A percentile compares a stretch with the other conserved stretches of the same genome.
Conservation (phyloP, 2,888 invertebrate species). For the Diadromus collaris region DNA sequence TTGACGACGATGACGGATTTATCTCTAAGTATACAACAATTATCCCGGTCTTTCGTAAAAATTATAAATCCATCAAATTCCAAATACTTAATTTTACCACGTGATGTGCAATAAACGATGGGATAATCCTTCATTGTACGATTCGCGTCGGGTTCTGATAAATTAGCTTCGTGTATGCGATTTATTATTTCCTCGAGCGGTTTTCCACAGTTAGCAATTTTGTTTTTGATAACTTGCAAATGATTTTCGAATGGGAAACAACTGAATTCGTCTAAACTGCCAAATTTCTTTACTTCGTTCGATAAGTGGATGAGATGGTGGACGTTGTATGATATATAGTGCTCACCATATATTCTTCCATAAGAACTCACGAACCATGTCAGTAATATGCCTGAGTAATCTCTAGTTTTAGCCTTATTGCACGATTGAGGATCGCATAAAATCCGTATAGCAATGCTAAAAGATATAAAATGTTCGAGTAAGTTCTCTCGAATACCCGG, state of each 20-base stretch:
- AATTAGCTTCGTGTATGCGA: slow-evolving; percentile 46
- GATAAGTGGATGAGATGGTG: slow-evolving; percentile 50
- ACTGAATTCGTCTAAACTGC: slow-evolving; percentile 54
- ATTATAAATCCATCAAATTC: slow-evolving; percentile 5
- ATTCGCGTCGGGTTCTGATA: slow-evolving; percentile 10
- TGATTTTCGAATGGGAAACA: slow-evolving; percentile 55
- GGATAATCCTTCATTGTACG: slow-evolving; percentile 25
- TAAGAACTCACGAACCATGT: slow-evolving; percentile 62
- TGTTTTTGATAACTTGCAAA: slow-evolving; percentile 49
- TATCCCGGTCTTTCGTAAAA: slow-evolving; percentile 13
- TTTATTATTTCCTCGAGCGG: slow-evolving; percentile 63
- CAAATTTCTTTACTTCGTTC: slow-evolving; percentile 49
- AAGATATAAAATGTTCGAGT: slow-evolving; percentile 64
- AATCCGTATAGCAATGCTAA: slow-evolving; percentile 63
- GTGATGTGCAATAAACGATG: slow-evolving; percentile 25
- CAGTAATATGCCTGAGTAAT: slow-evolving; percentile 61
- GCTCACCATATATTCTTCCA: slow-evolving; percentile 60
- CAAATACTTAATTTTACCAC: slow-evolving; percentile 17
- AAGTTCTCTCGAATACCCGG: slow-evolving; percentile 47
- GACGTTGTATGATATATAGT: slow-evolving; percentile 46
- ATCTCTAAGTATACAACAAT: slow-evolving; percentile 20
- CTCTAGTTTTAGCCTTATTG: slow-evolving; percentile 39
- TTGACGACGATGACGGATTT: slow-evolving; percentile 15
- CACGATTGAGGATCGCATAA: slow-evolving; percentile 54
- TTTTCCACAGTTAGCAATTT: slow-evolving; percentile 52